Percentiles rank a stretch among this genome's conserved stretches.
These are phyloP conservation scores for Cotesia chilonis DNA, from an alignment of 1,140 invertebrate species.

Conservation along the genomic window DNA sequence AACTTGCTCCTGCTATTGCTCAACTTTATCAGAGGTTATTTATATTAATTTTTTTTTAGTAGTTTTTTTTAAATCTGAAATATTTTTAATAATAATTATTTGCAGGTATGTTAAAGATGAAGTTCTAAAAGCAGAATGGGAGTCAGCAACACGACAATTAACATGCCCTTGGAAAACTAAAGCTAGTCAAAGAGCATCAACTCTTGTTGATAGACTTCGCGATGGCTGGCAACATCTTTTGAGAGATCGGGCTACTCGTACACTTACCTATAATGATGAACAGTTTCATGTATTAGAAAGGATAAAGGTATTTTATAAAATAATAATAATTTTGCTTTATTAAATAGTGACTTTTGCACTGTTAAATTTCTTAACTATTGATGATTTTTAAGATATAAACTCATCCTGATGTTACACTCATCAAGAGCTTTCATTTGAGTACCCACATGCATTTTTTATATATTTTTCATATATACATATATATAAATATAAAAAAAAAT, in stretches of 20 bases:
- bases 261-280: slow-evolving; percentile 90
- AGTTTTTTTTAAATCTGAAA: too few species aligned
- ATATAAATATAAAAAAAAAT: too few species aligned
- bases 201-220: slow-evolving; percentile 80
- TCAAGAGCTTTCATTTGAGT: too few species aligned
- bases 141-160: slow-evolving; percentile 72
- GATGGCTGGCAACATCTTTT: slow-evolving; percentile 93
- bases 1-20: slow-evolving; percentile 65
- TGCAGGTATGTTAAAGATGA: slow-evolving; percentile 65
- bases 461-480: too few species aligned
- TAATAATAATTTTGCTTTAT: slow-evolving; percentile 20
- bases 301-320: slow-evolving; percentile 65
- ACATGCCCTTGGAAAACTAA: slow-evolving; percentile 73
- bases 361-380: too few species aligned
- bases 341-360: too few species aligned
- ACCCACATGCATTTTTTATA: too few species aligned
- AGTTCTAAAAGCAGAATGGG: slow-evolving; percentile 76
- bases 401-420: too few species aligned
- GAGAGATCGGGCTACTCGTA: slow-evolving; percentile 83
- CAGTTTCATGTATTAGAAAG: slow-evolving; percentile 92
- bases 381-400: too few species aligned
- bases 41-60: slow-evolving; percentile 32
- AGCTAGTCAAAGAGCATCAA: slow-evolving; percentile 76
- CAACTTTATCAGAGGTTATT: slow-evolving; percentile 70
- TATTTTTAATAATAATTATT: neutral